A percentile compares a stretch with the other conserved stretches of the same genome.
Evolutionary conservation across 2,797 vertebrate species (phyloP).

Genomic region (Todus mexicanus): DNA sequence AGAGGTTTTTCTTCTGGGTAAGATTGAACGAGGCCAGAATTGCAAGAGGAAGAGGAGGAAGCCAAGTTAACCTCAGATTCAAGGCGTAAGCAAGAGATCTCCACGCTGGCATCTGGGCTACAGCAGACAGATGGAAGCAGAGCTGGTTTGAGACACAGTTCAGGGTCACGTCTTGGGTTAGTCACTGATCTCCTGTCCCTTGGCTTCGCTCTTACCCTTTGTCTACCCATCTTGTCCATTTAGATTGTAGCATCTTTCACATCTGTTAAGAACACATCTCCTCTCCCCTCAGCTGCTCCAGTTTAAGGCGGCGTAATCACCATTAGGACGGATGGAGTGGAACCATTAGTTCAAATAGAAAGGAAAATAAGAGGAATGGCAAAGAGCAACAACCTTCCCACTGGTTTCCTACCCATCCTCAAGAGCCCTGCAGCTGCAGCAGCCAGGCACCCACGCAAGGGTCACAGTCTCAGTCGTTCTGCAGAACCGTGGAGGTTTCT

Average conservation of each 20-base stretch:
- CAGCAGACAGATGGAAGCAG: background rate
- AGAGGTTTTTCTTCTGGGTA: background rate
- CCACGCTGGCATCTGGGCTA: background rate
- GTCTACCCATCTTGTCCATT: background rate
- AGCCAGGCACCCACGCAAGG: background rate
- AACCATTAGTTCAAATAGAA: background rate
- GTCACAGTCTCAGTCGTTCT: background rate
- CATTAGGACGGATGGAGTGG: background rate
- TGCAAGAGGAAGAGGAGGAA: background rate
- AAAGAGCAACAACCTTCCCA: background rate
- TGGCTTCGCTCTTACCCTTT: background rate
- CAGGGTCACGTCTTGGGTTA: background rate
- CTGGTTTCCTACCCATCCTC: background rate
- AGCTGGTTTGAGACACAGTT: background rate
- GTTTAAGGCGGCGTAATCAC: background rate
- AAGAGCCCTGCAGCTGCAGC: background rate
- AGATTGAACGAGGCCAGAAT: background rate
- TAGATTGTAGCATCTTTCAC: background rate
- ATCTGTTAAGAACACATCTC: rapidly evolving
- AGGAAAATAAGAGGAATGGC: background rate
- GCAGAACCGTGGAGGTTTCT: background rate
- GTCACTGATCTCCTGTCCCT: background rate
- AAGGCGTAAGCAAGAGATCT: background rate
- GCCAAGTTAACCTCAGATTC: background rate
- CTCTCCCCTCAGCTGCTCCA: background rate